A percentile compares a stretch with the other conserved stretches of the same genome.
phyloP scores from a whole-genome alignment of 2,113 vertebrate genomes.

The Aspiorhynchus laticeps region DNA sequence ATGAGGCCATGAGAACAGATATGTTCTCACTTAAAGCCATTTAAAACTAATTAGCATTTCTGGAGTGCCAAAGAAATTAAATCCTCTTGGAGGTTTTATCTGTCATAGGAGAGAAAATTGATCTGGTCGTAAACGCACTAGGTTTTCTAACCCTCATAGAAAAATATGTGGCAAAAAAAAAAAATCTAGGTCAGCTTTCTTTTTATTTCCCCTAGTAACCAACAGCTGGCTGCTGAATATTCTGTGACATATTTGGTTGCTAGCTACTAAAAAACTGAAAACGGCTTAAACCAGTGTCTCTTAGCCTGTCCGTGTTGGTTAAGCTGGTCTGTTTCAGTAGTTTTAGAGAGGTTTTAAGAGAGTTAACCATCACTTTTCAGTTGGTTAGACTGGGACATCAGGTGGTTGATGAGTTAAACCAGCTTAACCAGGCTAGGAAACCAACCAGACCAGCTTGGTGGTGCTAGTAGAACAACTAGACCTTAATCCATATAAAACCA shows the following conservation, averaged over 20 bases:
- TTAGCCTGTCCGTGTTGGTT: background rate
- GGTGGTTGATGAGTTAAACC: background rate
- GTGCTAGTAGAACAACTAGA: background rate
- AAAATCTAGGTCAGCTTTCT: constrained; percentile 31
- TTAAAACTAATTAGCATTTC: constrained; percentile 34
- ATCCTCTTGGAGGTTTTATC: constrained; percentile 30
- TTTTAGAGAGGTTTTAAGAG: background rate
- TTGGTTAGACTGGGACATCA: background rate
- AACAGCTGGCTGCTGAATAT: constrained; percentile 1
- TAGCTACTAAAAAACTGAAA: background rate
- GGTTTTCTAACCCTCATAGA: constrained; percentile 29
- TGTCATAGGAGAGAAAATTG: constrained; percentile 42
- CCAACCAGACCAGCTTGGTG: background rate
- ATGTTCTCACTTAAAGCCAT: constrained; percentile 32
- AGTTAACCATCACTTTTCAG: background rate
- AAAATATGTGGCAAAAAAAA: constrained; percentile 26
- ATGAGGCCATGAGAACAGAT: constrained; percentile 25
- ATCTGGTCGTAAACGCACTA: constrained; percentile 47
- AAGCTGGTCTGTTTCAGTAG: background rate
- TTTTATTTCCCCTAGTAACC: background rate
- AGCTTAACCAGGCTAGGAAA: background rate
- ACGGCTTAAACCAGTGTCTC: background rate
- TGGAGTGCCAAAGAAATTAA: constrained; percentile 4
- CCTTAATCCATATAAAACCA: background rate
- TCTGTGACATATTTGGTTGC: background rate